Evolutionary conservation across 2,888 invertebrate genomes (phyloP), one percentile per base, ranked within the genome.

Genomic region (Odontocerum albicorne): DNA sequence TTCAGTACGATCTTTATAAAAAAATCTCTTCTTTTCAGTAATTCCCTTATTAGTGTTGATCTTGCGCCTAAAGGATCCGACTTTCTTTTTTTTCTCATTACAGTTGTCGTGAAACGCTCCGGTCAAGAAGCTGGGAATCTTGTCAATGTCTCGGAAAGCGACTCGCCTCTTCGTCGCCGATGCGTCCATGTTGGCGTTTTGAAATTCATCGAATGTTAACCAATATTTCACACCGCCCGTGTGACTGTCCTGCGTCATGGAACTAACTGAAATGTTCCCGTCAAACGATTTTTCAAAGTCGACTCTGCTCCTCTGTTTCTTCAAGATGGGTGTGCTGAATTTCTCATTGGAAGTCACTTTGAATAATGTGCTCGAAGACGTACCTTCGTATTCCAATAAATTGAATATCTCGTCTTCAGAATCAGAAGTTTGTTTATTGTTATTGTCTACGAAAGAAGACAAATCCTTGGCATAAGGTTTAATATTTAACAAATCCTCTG

Each of bases 151-250:
- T 4, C 33, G 44, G 10, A 8, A 17, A 12, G 35, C 39, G 19
- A 27, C 3, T n/a, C 40, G 15, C 12, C 13, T 19, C 27, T 32
- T 38, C 44, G 32, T 16, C 20, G 27, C 15, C 13, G 17, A 15
- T 2, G 4, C n/a, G 43, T 31, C 21, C n/a, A 8, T 19, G 4
- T 40, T 16, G 2, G 4, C 4, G 16, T 6, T n/a, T 13, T 40
- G 32, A n/a, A 21, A 8, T 7, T 43, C 45, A 10, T 77, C 75
- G 49, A 77, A 77, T 0, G 76, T 77, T 0, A 77, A 27, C 77
- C 77, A 77, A 38, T 74, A 77, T 60, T 76, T 77, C 0, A 76
- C 64, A 0, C 77, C 77, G 0, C 77, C 75, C 0, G 65, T 67
- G 32, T 74, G 70, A 39, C 67, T 70, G 0, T 68, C 74, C 33